These are phyloP conservation scores for Capitella teleta DNA, from an alignment of 1,140 invertebrate species.

Conservation along the genomic window DNA sequence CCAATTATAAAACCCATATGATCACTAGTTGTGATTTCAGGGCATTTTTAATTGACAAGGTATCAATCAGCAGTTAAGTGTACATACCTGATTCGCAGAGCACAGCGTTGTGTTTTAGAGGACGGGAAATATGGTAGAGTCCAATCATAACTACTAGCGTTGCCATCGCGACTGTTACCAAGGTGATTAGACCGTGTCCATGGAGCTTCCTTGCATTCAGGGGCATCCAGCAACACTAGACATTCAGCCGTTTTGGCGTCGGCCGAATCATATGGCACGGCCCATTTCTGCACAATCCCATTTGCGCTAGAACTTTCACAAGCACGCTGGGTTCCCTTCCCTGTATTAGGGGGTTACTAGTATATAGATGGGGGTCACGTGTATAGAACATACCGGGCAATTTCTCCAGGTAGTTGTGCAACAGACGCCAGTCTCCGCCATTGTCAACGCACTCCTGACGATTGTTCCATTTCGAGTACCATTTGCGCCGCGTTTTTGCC, in stretches of 20 bases:
- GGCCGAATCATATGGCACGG: conserved; percentile 27
- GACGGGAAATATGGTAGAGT: conserved; percentile 39
- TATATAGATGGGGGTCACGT: neutral
- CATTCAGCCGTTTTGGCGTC: conserved; percentile 24
- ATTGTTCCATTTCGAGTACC: conserved; percentile 28
- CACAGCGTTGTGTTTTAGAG: conserved; percentile 29
- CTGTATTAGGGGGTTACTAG: no score
- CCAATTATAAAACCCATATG: no score
- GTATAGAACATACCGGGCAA: conserved; percentile 18
- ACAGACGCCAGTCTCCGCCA: conserved; percentile 25
- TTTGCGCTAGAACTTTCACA: conserved; percentile 19
- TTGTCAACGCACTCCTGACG: conserved; percentile 22
- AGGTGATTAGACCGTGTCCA: conserved; percentile 40
- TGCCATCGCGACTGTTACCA: conserved; percentile 31
- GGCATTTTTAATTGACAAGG: no score
- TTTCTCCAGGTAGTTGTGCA: conserved; percentile 35
- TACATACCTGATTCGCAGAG: conserved; percentile 34
- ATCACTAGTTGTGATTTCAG: no score
- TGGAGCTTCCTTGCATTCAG: conserved; percentile 29
- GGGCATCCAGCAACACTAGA: conserved; percentile 23
- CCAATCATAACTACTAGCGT: conserved; percentile 28
- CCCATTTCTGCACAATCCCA: conserved; percentile 27
- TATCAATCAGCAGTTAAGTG: no score
- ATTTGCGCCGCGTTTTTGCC: conserved; percentile 11
- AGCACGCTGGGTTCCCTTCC: conserved; percentile 13